Evolutionary conservation across 1,140 invertebrate genomes (phyloP), one percentile per base, ranked within the genome.

Genomic region (Fopius arisanus): DNA sequence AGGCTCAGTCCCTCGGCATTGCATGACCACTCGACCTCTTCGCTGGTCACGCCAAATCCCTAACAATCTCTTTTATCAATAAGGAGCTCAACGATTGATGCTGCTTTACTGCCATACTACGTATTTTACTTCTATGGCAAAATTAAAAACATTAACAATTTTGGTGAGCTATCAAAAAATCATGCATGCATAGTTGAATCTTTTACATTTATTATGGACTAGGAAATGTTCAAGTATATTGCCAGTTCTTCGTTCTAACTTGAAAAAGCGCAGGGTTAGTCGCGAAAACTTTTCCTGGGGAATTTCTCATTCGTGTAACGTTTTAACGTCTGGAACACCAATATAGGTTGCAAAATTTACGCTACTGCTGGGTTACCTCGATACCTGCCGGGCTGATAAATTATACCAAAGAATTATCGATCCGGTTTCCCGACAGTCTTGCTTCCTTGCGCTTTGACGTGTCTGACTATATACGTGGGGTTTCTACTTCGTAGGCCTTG

Each of bases 1-100:
- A 29, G 23, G 33, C 37, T 28, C 40, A 43, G 23, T 16, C 54
- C 69, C 41, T 43, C 23, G 28, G 3, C 28, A 48, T 73, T 67
- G 71, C 63, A 73, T 67, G 59, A 75, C 69, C 74, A 71, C 74
- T 70, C 51, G 74, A 71, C 74, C 74, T 70, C 69, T 19, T 48
- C 33, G 63, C 59, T 48, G 71, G 71, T 73, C 71, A 73, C 63
- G 71, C 71, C 65, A 73, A 73, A 54, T 41, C 14, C 70, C n/a
- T 62, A 66, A 67, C 65, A 40, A 23, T 65, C 63, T 73, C 43
- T 43, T 73, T 73, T 48, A 73, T 73, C 28, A 41, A 33, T 9
- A 10, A 73, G 43, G 40, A 21, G 40, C 41, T 40, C 66, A 41
- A 73, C 71, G 71, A 73, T 73, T 73, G 63, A 73, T 73, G 71